Base-by-base conservation (phyloP, 2,888 invertebrate genomes). In the Synergus laeviventris region DNA sequence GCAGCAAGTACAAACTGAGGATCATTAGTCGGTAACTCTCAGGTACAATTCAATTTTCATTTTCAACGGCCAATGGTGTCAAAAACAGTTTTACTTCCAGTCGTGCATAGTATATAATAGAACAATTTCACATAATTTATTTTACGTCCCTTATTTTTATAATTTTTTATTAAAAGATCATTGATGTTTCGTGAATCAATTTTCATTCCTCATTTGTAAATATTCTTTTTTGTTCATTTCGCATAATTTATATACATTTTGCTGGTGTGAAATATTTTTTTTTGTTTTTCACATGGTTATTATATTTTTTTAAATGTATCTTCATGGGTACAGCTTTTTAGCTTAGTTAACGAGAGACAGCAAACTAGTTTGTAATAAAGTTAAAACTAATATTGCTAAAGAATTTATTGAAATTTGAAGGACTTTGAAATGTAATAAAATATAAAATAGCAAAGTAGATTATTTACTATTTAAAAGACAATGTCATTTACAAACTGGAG, bases 151-250 rank as follows among this genome's bases (percentile, higher is more conserved):
- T 78, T 75, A 74, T 70, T 73, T 76, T 77, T 78, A 61, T 60
- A 42, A 80, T 76, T 80, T 76, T 66, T 49, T 77, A 24, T 77
- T 73, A 60, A 75, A 24, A 70, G 31, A 45, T 70, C 31, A 49
- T 70, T 31, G 31, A 49, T 70, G 16, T 70, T 66, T 75, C 75
- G 38, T 74, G 66, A 75, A 76, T 70, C 61, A 64, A 80, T 16
- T 76, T 81, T 78, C 81, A 81, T 78, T 24, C 66, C 12, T 76
- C 80, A 78, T 78, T 76, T 81, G 80, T 81, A 77, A 54, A 79
- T 76, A 79, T 66, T 64, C 16, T 54, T 45, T 12, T n/a, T 49
- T 49, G 49, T 49, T 31, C 45, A 36, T 49, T 49, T 45, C 24
- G 31, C n/a, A 24, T 49, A 70, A 31, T 70, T 49, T n/a, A 70